Conservation (phyloP, 2,888 invertebrate genomes). For the Leucophenga montana region DNA sequence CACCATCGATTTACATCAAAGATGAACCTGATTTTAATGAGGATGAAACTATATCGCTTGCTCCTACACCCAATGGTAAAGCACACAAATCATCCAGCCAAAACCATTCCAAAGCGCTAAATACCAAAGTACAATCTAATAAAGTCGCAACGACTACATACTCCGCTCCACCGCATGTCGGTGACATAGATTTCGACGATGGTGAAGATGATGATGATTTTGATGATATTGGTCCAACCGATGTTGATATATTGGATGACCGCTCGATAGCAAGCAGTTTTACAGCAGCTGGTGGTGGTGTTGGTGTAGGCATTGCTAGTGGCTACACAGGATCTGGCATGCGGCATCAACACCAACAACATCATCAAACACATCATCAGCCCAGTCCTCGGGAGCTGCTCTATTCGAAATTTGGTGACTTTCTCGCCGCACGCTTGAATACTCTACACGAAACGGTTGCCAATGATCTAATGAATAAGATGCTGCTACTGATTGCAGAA, state of each 20-base stretch:
- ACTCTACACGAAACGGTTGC: constrained; percentile 68
- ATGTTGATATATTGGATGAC: constrained; percentile 41
- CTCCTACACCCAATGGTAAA: constrained; percentile 41
- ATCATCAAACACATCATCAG: constrained; percentile 40
- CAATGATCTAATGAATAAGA: constrained; percentile 70
- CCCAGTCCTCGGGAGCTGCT: constrained; percentile 64
- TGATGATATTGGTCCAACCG: constrained; percentile 34
- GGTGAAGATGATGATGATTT: constrained; percentile 56
- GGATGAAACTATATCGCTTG: constrained; percentile 48
- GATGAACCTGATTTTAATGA: constrained; percentile 63
- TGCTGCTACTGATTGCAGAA: constrained; percentile 68
- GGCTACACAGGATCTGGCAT: background rate
- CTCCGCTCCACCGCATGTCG: constrained; percentile 28
- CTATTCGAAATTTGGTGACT: constrained; percentile 69
- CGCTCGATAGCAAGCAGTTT: constrained; percentile 51
- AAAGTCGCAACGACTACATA: constrained; percentile 35
- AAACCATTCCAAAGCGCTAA: constrained; percentile 13
- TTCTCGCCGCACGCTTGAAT: constrained; percentile 69
- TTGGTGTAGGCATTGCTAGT: background rate
- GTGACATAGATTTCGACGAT: constrained; percentile 54
- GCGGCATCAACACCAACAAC: background rate
- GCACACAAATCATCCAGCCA: too few relatives aligned
- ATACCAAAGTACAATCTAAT: constrained; percentile 25
- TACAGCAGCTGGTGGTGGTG: constrained; percentile 40
- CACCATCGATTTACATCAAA: constrained; percentile 70